These are phyloP conservation scores for Eurypyga helias DNA, from an alignment of 2,113 vertebrate genomes.

Conservation along the genomic window DNA sequence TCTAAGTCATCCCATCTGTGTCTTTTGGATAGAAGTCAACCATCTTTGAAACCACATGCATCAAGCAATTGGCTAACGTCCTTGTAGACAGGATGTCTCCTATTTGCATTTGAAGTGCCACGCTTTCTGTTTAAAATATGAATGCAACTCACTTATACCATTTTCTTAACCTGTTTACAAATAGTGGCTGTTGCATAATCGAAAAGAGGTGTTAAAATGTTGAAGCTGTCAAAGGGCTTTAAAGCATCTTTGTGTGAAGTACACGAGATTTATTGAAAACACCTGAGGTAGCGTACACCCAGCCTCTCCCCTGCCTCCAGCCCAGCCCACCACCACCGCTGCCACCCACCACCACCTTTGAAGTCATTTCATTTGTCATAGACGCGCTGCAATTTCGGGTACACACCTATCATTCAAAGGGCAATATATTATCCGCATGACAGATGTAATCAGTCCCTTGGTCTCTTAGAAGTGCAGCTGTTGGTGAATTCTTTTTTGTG, in stretches of 20 bases:
- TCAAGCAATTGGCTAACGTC: constrained; percentile 77
- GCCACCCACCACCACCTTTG: constrained; percentile 61
- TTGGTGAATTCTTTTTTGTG: constrained; percentile 77
- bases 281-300: background rate
- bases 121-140: constrained; percentile 72
- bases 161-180: constrained; percentile 73
- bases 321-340: constrained; percentile 20
- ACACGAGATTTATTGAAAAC: constrained; percentile 41
- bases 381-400: background rate
- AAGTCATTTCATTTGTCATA: constrained; percentile 27
- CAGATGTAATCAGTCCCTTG: constrained; percentile 75
- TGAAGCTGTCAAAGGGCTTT: constrained; percentile 49
- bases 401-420: constrained; percentile 70
- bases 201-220: constrained; percentile 62
- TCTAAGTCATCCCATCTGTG: constrained; percentile 83
- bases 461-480: constrained; percentile 78
- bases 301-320: constrained; percentile 19
- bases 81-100: constrained; percentile 80
- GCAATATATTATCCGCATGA: constrained; percentile 66
- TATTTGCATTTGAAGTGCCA: constrained; percentile 78
- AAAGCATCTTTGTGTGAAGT: constrained; percentile 49
- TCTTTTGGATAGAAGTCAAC: constrained; percentile 77
- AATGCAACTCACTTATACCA: constrained; percentile 64
- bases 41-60: constrained; percentile 76
- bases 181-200: constrained; percentile 44